A percentile compares a stretch with the other conserved stretches of the same genome.
phyloP scores from a whole-genome alignment of 2,888 invertebrate species.

The Rhimphoctona megacephalus region DNA sequence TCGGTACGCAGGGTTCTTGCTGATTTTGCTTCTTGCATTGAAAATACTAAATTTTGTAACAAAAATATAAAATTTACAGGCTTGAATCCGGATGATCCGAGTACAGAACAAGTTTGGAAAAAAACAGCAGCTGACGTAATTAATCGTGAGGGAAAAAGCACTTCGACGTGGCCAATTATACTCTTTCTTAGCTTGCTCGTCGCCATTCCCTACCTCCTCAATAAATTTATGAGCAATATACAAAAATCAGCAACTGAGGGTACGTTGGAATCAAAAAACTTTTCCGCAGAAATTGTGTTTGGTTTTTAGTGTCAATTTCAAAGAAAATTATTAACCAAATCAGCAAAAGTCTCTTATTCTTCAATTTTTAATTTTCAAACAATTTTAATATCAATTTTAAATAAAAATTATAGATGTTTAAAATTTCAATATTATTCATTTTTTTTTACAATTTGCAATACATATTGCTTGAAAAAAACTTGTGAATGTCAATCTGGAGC shows the following conservation, averaged over 20 bases:
- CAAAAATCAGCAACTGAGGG: slow-evolving; percentile 74
- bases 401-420: too few relatives aligned
- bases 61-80: slow-evolving; percentile 73
- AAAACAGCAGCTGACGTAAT: slow-evolving; percentile 83
- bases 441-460: too few relatives aligned
- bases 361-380: too few relatives aligned
- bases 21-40: not conserved
- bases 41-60: not conserved
- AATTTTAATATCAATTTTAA: too few relatives aligned
- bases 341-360: too few relatives aligned
- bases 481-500: too few relatives aligned
- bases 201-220: slow-evolving; percentile 94
- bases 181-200: slow-evolving; percentile 95
- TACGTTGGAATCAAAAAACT: slow-evolving; percentile 60
- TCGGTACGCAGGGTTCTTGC: slow-evolving; percentile 85
- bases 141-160: slow-evolving; percentile 81
- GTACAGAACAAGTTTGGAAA: slow-evolving; percentile 82
- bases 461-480: too few relatives aligned
- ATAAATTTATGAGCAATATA: slow-evolving; percentile 78
- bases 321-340: not conserved
- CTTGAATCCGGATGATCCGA: slow-evolving; percentile 78
- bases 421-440: too few relatives aligned
- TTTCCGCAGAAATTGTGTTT: not conserved
- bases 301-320: not conserved
- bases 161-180: slow-evolving; percentile 94